Percentiles rank a stretch among this genome's conserved stretches.
Evolutionary conservation across 2,113 vertebrate species (phyloP).

Genomic region (Lichenostomus cassidix): DNA sequence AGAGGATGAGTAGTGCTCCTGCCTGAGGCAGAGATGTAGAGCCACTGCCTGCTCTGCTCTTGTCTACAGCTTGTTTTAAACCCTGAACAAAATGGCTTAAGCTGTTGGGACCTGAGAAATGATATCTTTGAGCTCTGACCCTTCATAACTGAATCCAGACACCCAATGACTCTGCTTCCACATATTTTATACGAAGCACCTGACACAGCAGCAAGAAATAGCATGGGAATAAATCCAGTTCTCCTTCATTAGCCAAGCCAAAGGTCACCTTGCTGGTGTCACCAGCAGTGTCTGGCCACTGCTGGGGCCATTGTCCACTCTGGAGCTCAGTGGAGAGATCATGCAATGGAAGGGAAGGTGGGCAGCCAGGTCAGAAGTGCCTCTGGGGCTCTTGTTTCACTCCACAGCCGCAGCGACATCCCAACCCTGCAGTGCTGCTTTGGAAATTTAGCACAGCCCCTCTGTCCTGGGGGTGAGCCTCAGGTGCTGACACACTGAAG

Average conservation of each 20-base stretch:
- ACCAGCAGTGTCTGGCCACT: background rate
- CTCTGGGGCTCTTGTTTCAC: background rate
- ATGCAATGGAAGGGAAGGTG: background rate
- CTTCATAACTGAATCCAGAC: conserved; percentile 47
- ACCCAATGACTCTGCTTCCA: background rate
- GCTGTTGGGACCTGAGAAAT: conserved; percentile 39
- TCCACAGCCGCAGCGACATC: background rate
- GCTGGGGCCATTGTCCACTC: background rate
- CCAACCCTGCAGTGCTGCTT: background rate
- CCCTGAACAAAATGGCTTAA: background rate
- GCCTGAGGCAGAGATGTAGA: background rate
- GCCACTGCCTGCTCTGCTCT: background rate
- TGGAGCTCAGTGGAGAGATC: background rate
- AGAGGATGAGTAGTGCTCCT: background rate
- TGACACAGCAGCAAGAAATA: conserved; percentile 44
- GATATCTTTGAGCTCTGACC: conserved; percentile 56
- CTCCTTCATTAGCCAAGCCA: conserved; percentile 18
- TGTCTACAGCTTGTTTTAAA: conserved; percentile 14
- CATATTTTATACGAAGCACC: background rate
- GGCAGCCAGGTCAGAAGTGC: rapidly evolving
- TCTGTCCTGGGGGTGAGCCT: background rate
- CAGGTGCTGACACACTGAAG: conserved; percentile 3
- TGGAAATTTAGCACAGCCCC: background rate
- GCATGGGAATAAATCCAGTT: conserved; percentile 16
- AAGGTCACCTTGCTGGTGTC: conserved; percentile 27